A percentile compares a stretch with the other conserved stretches of the same genome.
Evolutionary conservation across 2,797 vertebrate species (phyloP).

Genomic region (Trematomus bernacchii): DNA sequence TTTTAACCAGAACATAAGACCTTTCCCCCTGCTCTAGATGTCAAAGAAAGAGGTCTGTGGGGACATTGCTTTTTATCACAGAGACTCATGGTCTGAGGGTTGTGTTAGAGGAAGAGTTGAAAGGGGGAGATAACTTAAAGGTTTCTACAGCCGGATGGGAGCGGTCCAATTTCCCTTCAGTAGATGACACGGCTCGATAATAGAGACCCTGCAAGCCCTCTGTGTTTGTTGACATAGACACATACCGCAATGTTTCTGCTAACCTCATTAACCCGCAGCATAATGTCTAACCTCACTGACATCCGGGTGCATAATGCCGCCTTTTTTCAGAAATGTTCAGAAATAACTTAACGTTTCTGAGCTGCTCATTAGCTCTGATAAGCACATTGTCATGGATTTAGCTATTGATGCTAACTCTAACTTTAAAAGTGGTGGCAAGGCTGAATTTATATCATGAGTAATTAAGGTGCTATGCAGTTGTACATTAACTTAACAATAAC

Average conservation of each 20-base stretch:
- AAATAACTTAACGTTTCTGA: neutral
- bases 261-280: neutral
- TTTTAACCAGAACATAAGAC: constrained; percentile 23
- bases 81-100: neutral
- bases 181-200: constrained; percentile 24
- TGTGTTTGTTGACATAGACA: constrained; percentile 32
- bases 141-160: constrained; percentile 34
- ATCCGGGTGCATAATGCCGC: neutral
- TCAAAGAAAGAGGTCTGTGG: neutral
- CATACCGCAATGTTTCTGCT: neutral
- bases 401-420: neutral
- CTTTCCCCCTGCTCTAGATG: constrained; percentile 8
- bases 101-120: neutral
- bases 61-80: constrained; percentile 34
- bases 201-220: neutral
- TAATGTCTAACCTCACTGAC: neutral
- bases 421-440: neutral
- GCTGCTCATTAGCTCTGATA: neutral
- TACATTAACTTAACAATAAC: no score
- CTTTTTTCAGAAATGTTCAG: neutral
- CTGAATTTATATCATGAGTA: neutral
- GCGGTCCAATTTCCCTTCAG: constrained; percentile 16
- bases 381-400: neutral
- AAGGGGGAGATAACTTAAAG: constrained; percentile 14
- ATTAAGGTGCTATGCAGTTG: neutral